Percentiles rank a stretch among this genome's conserved stretches.
These are phyloP conservation scores for Chondrilla cf. caribensis DNA, from an alignment of 37 sponge, comb jelly and placozoan genomes.

Conservation along the genomic window DNA sequence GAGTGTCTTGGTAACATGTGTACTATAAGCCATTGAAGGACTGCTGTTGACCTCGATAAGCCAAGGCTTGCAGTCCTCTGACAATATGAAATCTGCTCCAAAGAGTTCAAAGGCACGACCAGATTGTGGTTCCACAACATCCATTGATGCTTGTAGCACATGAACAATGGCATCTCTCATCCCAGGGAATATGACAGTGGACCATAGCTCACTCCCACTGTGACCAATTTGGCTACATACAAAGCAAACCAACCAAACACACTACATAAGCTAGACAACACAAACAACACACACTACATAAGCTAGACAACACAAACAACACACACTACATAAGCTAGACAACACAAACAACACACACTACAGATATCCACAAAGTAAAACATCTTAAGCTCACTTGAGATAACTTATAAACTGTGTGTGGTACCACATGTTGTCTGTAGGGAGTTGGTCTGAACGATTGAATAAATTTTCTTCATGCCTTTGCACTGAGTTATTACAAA, in stretches of 20 bases:
- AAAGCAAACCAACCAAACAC: too few species aligned
- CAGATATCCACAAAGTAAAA: too few species aligned
- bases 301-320: too few species aligned
- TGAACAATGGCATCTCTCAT: conserved; percentile 80
- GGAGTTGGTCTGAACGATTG: conserved; percentile 59
- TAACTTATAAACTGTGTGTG: conserved; percentile 68
- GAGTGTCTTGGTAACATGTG: conserved; percentile 78
- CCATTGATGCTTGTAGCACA: conserved; percentile 78
- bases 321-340: background rate
- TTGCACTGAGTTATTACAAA: conserved; percentile 95
- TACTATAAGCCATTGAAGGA: conserved; percentile 86
- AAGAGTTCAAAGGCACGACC: conserved; percentile 83
- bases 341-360: background rate
- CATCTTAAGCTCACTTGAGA: conserved; percentile 43
- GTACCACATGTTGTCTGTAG: conserved; percentile 93
- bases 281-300: too few species aligned
- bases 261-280: too few species aligned
- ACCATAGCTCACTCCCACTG: conserved; percentile 43
- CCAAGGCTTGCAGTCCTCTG: conserved; percentile 83
- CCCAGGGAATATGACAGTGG: conserved; percentile 72
- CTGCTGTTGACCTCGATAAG: conserved; percentile 96
- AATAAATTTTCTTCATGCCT: conserved; percentile 66
- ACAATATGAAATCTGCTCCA: conserved; percentile 98
- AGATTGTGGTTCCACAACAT: conserved; percentile 48
- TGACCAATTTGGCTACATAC: background rate